Conservation (phyloP, 1,140 invertebrate genomes). For the Temnothorax longispinosus region DNA sequence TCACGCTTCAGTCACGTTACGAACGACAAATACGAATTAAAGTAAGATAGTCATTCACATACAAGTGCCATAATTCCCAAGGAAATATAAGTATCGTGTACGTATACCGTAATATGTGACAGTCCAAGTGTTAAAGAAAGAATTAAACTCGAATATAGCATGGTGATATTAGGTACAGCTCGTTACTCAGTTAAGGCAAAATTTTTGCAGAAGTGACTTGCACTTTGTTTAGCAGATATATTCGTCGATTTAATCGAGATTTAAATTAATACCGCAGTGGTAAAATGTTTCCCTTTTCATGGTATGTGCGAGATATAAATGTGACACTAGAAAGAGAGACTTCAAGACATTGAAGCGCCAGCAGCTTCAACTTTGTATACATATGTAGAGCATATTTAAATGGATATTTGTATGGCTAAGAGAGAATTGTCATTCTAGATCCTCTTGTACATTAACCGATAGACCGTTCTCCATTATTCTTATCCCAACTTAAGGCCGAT, state of each 20-base stretch:
- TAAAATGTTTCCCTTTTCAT: conserved; percentile 20
- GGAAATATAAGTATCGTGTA: not conserved
- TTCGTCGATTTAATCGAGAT: not conserved
- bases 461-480: conserved; percentile 30
- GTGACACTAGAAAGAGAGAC: conserved; percentile 4
- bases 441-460: conserved; percentile 42
- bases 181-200: conserved; percentile 3
- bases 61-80: conserved; percentile 35
- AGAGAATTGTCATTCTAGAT: conserved; percentile 25
- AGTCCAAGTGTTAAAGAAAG: conserved; percentile 11
- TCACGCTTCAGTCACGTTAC: not conserved
- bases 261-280: conserved; percentile 4
- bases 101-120: not conserved
- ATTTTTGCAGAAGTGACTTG: conserved; percentile 9
- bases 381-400: conserved; percentile 51
- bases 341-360: conserved; percentile 32
- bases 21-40: conserved; percentile 13
- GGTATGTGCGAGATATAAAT: conserved; percentile 13
- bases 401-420: conserved; percentile 41
- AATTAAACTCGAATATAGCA: not conserved
- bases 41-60: not conserved
- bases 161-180: not conserved
- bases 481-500: conserved; percentile 27
- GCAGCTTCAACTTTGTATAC: conserved; percentile 45
- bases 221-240: conserved; percentile 8